Percentiles rank a stretch among this genome's conserved stretches.
phyloP scores from a whole-genome alignment of 2,113 vertebrate species.

The Apeltes quadracus region DNA sequence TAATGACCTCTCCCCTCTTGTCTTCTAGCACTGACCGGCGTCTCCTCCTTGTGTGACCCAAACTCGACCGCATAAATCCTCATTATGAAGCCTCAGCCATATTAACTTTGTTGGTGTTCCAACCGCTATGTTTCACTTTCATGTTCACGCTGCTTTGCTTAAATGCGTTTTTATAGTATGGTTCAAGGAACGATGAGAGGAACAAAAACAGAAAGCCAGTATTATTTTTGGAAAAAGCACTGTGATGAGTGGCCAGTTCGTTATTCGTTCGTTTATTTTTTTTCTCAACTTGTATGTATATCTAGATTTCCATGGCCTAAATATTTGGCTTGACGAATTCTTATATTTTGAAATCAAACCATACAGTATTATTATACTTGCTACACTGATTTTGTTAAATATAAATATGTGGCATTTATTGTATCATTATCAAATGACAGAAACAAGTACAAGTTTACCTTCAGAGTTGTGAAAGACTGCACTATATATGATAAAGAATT shows the following conservation, averaged over 20 bases:
- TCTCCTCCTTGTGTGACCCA: constrained; percentile 26
- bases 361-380: constrained; percentile 38
- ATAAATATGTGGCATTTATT: constrained; percentile 30
- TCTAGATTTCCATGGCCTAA: constrained; percentile 12
- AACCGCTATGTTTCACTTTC: constrained; percentile 22
- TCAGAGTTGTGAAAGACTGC: constrained; percentile 33
- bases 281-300: constrained; percentile 24
- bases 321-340: constrained; percentile 12
- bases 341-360: constrained; percentile 39
- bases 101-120: constrained; percentile 31
- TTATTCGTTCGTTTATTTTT: constrained; percentile 19
- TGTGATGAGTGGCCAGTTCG: constrained; percentile 51
- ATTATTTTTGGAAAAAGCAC: constrained; percentile 58
- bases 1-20: not conserved
- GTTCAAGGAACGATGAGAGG: constrained; percentile 25
- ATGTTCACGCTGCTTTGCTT: constrained; percentile 29
- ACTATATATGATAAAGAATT: constrained; percentile 63
- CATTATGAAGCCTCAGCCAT: constrained; percentile 56
- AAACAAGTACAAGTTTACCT: constrained; percentile 13
- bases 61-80: constrained; percentile 32
- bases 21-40: constrained; percentile 29
- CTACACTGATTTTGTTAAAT: constrained; percentile 25
- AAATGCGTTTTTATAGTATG: constrained; percentile 18
- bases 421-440: constrained; percentile 6
- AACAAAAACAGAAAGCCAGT: constrained; percentile 39